Conservation (phyloP, 2,113 vertebrate species). For the Xenus cinereus region DNA sequence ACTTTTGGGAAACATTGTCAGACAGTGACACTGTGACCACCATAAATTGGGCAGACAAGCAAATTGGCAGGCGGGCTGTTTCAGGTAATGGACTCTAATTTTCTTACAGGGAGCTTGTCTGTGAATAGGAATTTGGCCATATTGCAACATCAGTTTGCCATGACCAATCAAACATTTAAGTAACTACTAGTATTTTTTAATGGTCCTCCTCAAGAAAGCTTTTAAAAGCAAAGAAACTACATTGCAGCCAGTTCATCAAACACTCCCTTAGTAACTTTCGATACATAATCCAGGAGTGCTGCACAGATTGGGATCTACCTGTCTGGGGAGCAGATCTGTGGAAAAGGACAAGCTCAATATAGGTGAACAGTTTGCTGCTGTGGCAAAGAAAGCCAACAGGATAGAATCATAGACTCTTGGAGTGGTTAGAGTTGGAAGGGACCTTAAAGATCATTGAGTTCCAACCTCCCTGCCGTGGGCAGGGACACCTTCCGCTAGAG, state of each 20-base stretch:
- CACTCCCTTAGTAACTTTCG: not conserved
- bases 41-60: fast-evolving
- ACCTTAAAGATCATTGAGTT: too few relatives aligned
- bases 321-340: not conserved
- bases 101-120: not conserved
- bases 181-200: not conserved
- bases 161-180: not conserved
- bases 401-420: too few relatives aligned
- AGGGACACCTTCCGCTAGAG: too few relatives aligned
- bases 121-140: not conserved
- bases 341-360: not conserved
- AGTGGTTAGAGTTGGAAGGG: too few relatives aligned
- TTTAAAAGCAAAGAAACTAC: not conserved
- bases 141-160: not conserved
- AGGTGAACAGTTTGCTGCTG: not conserved
- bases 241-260: not conserved
- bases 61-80: not conserved
- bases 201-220: not conserved
- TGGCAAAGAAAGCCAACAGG: not conserved
- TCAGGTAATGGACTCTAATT: not conserved
- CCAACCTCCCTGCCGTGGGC: too few relatives aligned
- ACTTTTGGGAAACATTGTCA: not conserved
- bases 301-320: not conserved
- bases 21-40: not conserved
- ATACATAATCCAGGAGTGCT: not conserved